Evolutionary conservation across 1,140 invertebrate species (phyloP), one percentile per base, ranked within the genome.

Genomic region (Lucilia cuprina): DNA sequence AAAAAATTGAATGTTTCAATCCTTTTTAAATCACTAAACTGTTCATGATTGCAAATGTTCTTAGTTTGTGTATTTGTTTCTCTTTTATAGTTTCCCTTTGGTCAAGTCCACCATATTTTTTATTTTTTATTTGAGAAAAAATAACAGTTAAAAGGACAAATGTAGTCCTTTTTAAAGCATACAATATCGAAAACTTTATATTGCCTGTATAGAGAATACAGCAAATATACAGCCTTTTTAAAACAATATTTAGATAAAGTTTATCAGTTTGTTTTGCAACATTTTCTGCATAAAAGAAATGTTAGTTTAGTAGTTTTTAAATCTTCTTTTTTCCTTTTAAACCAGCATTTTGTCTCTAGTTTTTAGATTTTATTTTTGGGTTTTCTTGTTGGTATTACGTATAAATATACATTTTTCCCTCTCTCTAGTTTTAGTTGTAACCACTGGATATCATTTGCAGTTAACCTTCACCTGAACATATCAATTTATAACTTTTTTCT

Each of bases 381-480:
- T 55, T 41, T 41, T 41, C 35, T 41, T 41, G 41, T 10, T 60
- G 55, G 55, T n/a, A 10, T 25, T 21, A 30, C 3, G 25, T 30
- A n/a, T n/a, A 60, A 60, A 60, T 60, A 70, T 70, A 70, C 21
- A 70, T 70, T 70, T 70, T 30, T 30, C 25, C 2, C n/a, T 70
- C 65, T 70, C 19, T 70, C 19, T 21, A 21, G n/a, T 70, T 70
- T 70, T 21, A 21, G 19, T 9, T 70, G 65, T 70, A 70, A 70
- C 65, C 65, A 25, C 65, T 49, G 41, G 41, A 41, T 80, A 80
- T 80, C 77, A 49, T 80, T 50, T 80, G 77, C 77, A 49, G 47
- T 80, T 80, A 80, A 80, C 77, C 77, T 80, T 80, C 77, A 80
- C 77, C 77, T 80, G 21, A 80, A 80, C 77, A 80, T 47, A 80